Percentiles rank a stretch among this genome's conserved stretches.
Conservation (phyloP, 2,113 vertebrate species). For the Proteles cristata region DNA sequence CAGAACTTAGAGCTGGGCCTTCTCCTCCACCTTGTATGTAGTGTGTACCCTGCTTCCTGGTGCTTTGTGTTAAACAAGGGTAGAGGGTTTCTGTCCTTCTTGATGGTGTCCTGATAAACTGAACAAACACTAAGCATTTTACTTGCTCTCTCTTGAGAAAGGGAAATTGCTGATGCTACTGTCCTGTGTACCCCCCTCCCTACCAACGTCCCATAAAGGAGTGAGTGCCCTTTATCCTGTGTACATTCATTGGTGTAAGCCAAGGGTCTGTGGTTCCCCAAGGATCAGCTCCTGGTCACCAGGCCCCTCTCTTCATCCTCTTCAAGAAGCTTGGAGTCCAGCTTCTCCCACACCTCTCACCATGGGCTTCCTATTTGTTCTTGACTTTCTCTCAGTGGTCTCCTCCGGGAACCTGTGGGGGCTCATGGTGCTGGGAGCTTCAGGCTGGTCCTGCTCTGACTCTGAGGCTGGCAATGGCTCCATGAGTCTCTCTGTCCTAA, state of each 20-base stretch:
- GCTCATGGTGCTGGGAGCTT: background rate
- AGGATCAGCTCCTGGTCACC: background rate
- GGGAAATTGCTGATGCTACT: background rate
- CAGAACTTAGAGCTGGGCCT: no score
- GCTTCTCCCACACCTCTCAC: background rate
- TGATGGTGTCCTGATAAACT: background rate
- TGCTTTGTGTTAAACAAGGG: background rate
- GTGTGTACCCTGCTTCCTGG: no score
- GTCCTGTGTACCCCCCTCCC: background rate
- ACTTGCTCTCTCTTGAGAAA: background rate
- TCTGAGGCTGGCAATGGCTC: no score
- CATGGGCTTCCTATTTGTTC: background rate
- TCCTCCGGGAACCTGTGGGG: background rate
- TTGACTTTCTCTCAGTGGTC: background rate
- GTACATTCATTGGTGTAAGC: background rate
- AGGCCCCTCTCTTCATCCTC: fast-evolving
- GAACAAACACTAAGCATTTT: background rate
- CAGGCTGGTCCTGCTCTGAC: background rate
- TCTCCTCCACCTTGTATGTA: no score
- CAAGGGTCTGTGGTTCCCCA: background rate
- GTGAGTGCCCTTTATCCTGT: background rate
- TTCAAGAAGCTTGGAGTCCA: fast-evolving
- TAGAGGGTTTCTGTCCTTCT: background rate
- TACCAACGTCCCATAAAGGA: background rate
- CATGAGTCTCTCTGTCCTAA: no score